phyloP scores from a whole-genome alignment of 1,140 invertebrate species.

The Thrips palmi region DNA sequence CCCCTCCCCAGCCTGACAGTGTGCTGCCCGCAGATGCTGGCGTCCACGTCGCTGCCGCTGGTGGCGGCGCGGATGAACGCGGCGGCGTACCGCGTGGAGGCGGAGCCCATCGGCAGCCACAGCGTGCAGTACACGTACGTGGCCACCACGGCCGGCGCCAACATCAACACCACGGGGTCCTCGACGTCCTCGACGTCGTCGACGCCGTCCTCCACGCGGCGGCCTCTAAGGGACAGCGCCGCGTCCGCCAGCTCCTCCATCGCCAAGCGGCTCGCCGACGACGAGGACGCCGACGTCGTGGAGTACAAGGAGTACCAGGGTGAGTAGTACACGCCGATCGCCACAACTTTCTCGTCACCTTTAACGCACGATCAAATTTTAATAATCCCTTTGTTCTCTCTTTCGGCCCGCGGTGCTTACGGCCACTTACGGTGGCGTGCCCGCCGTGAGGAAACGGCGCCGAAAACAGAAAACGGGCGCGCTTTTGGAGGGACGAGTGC shows the following conservation, averaged over 20 bases:
- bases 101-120: slow-evolving; percentile 6
- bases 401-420: no score
- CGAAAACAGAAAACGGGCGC: no score
- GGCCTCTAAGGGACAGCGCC: slow-evolving; percentile 13
- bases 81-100: slow-evolving; percentile 13
- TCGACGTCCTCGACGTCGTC: no score
- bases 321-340: not conserved
- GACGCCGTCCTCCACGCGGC: no score
- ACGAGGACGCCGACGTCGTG: slow-evolving; percentile 10
- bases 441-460: no score
- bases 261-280: slow-evolving; percentile 11
- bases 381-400: not conserved
- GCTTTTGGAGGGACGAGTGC: no score
- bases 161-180: no score
- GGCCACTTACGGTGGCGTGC: no score
- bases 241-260: no score
- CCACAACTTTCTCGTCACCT: not conserved
- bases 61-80: slow-evolving; percentile 17
- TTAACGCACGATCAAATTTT: not conserved
- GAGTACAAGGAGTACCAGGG: slow-evolving; percentile 17
- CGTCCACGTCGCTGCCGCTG: slow-evolving; percentile 14
- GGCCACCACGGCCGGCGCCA: no score
- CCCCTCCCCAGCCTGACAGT: not conserved
- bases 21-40: slow-evolving; percentile 13
- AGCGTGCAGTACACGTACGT: slow-evolving; percentile 4